phyloP scores from a whole-genome alignment of 2,888 invertebrate species.

The Slavum lentiscoides region DNA sequence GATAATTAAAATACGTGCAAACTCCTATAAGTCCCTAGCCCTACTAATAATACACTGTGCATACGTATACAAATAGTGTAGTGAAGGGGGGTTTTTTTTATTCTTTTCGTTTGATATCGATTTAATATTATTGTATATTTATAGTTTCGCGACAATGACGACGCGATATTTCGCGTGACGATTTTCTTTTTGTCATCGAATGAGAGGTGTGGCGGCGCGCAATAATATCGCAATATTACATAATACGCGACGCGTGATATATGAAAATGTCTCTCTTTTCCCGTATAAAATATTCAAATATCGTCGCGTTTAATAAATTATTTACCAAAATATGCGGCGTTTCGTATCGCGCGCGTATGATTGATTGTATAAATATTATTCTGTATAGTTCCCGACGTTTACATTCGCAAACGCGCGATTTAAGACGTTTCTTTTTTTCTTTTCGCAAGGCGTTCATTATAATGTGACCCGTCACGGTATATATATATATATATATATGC shows the following conservation, averaged over 20 bases:
- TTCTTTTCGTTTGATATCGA: not conserved
- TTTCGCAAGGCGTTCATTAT: not conserved
- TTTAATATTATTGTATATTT: not conserved
- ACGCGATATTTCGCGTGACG: not conserved
- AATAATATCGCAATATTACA: not conserved
- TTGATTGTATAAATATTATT: constrained; percentile 2
- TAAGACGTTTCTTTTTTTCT: no score
- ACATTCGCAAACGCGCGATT: not conserved
- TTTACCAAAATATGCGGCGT: not conserved
- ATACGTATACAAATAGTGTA: not conserved
- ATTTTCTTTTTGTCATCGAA: not conserved
- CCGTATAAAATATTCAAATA: not conserved
- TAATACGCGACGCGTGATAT: not conserved
- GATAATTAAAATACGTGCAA: no score
- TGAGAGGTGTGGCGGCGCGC: not conserved
- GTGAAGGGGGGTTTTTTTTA: no score
- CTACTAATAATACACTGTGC: no score
- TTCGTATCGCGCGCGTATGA: not conserved
- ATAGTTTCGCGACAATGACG: not conserved
- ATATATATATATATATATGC: not conserved
- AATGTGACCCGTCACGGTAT: no score
- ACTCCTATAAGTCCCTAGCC: no score
- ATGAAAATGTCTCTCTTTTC: not conserved
- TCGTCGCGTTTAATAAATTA: not conserved
- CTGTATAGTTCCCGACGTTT: not conserved